These are phyloP conservation scores for Anhinga anhinga DNA, from an alignment of 2,113 vertebrate species.

Conservation along the genomic window DNA sequence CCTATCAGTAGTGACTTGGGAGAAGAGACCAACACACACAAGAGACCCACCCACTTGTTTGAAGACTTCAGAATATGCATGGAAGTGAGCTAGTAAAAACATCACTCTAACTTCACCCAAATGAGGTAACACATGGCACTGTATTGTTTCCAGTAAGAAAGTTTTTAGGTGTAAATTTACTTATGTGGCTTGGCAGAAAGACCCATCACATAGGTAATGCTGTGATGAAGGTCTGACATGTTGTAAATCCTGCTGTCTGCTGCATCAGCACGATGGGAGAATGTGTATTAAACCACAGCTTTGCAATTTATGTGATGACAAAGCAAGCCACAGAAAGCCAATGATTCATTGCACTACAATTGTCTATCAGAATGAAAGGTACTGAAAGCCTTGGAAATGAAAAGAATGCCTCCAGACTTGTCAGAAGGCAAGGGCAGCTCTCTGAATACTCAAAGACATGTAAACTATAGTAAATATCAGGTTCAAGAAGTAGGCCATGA, in stretches of 20 bases:
- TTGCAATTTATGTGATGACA: conserved; percentile 1
- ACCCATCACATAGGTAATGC: background rate
- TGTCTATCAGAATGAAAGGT: background rate
- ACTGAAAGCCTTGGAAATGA: background rate
- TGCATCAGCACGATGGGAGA: background rate
- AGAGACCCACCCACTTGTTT: background rate
- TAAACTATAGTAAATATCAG: background rate
- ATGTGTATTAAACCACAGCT: background rate
- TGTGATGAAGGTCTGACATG: background rate
- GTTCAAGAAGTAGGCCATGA: background rate
- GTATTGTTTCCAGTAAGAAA: background rate
- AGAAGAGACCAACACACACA: too few relatives aligned
- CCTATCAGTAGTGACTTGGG: too few relatives aligned
- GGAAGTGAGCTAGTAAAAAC: background rate
- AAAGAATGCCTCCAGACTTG: background rate
- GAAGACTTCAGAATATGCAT: background rate
- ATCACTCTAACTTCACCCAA: background rate
- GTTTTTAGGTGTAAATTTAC: background rate
- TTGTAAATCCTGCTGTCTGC: conserved; percentile 2
- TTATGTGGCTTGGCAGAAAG: background rate
- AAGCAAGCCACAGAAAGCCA: background rate
- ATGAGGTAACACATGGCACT: background rate
- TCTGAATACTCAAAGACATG: background rate
- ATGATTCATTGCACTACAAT: background rate
- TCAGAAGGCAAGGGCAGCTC: background rate